A percentile compares a stretch with the other conserved stretches of the same genome.
Conservation (phyloP, 2,888 invertebrate genomes). For the Charanyca ferruginea region DNA sequence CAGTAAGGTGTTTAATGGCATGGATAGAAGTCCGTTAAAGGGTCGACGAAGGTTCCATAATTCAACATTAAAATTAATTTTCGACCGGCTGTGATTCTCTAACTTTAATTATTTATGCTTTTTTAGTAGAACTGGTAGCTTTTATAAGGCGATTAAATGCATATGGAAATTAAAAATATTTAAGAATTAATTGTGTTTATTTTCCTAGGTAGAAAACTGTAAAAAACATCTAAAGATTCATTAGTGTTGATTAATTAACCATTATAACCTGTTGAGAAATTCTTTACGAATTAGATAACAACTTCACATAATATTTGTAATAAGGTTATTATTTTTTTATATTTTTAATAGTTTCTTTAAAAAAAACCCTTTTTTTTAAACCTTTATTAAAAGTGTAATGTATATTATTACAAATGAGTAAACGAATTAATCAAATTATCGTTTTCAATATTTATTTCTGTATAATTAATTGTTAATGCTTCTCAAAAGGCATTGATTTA, state of each 20-base stretch:
- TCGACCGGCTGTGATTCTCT: constrained; percentile 29
- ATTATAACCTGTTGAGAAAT: no score
- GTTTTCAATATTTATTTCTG: background rate
- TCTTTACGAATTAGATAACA: no score
- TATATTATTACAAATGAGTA: no score
- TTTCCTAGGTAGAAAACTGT: background rate
- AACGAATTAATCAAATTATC: no score
- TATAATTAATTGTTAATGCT: constrained; percentile 16
- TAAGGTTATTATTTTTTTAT: no score
- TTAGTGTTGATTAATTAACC: background rate
- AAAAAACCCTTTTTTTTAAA: no score
- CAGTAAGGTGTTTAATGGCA: constrained; percentile 2
- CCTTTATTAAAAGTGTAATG: no score
- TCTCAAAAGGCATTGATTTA: constrained; percentile 1
- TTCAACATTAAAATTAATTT: constrained; percentile 58
- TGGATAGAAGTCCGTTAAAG: constrained; percentile 9
- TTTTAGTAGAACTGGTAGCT: constrained; percentile 15
- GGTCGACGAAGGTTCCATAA: constrained; percentile 43
- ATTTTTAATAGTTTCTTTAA: no score
- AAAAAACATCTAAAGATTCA: background rate
- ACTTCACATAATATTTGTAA: no score
- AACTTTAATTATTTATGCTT: constrained; percentile 49
- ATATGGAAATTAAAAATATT: constrained; percentile 4
- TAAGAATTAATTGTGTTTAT: background rate
- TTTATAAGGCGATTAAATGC: constrained; percentile 10